A percentile compares a stretch with the other conserved stretches of the same genome.
phyloP scores from a whole-genome alignment of 2,888 invertebrate genomes.

The Trachelus stipa region DNA sequence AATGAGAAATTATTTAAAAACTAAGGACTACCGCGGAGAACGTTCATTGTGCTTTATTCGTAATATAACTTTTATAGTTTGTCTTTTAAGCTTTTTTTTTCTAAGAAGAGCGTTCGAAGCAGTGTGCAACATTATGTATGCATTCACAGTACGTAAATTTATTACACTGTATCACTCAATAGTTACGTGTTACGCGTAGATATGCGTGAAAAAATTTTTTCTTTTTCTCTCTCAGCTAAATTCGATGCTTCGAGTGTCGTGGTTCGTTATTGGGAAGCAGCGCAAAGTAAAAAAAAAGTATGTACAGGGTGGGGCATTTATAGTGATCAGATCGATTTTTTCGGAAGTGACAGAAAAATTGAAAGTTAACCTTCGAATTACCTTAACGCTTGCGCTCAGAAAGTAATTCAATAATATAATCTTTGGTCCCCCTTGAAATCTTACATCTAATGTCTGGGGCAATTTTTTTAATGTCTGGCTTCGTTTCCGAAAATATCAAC shows the following conservation, averaged over 20 bases:
- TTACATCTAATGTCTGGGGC: too few species aligned
- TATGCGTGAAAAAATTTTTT: background rate
- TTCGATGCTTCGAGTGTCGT: background rate
- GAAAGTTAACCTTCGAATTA: too few species aligned
- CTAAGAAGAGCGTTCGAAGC: background rate
- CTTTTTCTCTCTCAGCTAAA: background rate
- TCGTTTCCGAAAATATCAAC: too few species aligned
- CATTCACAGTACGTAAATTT: background rate
- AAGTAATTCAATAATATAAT: too few species aligned
- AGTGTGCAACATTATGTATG: background rate
- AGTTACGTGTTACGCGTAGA: background rate
- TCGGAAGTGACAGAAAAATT: too few species aligned
- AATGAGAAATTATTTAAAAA: background rate
- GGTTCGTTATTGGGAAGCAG: background rate
- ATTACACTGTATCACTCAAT: background rate
- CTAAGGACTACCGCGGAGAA: background rate
- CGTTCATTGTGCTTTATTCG: background rate
- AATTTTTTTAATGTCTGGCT: too few species aligned
- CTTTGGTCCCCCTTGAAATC: too few species aligned
- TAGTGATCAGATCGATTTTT: too few species aligned
- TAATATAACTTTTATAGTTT: background rate
- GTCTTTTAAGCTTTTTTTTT: background rate
- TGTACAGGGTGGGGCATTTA: too few species aligned
- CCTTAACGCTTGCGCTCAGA: too few species aligned
- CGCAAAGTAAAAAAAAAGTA: background rate